Percentiles rank a stretch among this genome's conserved stretches.
Conservation (phyloP, 2,797 vertebrate species). For the Pseudochromis fuscus region DNA sequence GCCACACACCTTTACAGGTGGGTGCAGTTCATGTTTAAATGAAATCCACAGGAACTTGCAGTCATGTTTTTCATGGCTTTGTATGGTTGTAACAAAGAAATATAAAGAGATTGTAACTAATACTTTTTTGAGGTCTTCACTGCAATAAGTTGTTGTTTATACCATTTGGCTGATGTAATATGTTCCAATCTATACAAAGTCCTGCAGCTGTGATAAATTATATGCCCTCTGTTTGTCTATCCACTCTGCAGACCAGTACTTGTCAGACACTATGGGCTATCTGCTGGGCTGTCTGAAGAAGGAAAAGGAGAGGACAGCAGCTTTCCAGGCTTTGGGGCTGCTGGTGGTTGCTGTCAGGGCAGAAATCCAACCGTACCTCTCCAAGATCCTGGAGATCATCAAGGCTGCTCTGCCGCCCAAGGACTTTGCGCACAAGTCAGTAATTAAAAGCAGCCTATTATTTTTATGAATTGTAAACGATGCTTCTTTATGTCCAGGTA, state of each 20-base stretch:
- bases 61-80: neutral
- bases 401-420: constrained; percentile 96
- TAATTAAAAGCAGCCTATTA: constrained; percentile 10
- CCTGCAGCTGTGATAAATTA: neutral
- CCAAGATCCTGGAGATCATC: constrained; percentile 96
- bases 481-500: neutral
- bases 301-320: constrained; percentile 95
- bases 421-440: constrained; percentile 98
- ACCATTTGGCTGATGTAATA: neutral
- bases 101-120: neutral
- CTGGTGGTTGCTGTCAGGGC: constrained; percentile 94
- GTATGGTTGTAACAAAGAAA: neutral
- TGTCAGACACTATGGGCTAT: constrained; percentile 97
- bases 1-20: constrained; percentile 94
- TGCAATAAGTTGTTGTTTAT: neutral
- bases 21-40: neutral
- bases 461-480: neutral
- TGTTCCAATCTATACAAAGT: neutral
- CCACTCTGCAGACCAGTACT: constrained; percentile 89
- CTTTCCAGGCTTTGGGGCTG: constrained; percentile 96
- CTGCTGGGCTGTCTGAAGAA: constrained; percentile 96
- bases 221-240: constrained; percentile 1
- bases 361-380: constrained; percentile 94
- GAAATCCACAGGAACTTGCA: neutral
- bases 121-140: too few relatives aligned